Base-by-base conservation (phyloP, 2,797 vertebrate genomes). In the Falco biarmicus region DNA sequence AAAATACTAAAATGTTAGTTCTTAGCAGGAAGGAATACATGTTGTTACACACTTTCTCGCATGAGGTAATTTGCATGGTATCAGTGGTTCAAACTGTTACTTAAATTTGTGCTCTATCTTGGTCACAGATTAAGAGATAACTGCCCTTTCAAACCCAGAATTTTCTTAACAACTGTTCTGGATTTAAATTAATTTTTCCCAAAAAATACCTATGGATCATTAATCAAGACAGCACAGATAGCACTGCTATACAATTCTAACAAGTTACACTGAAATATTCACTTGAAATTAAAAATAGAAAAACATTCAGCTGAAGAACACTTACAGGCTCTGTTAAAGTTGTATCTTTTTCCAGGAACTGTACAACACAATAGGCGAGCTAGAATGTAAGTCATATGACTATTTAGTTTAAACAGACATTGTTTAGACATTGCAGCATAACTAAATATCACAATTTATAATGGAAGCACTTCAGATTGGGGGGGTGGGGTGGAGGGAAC, bases 341-440 rank as follows among this genome's bases (percentile, higher is more conserved):
- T 57, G 99, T 98, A 94, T 99, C 99, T 97, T 99, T 99, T 97
- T 99, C 99, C 98, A 99, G 98, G 98, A 99, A 99, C 98, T 99
- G 99, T 91, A 99, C 99, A 78, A 99, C 99, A 97, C 99, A 99
- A 98, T 99, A 99, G 71, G 99, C 99, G 86, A 99, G 98, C 99
- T 99, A 95, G 92, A 98, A 97, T 31, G 83, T 7, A 98, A 95
- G 96, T 80, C 83, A 91, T 56, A 93, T 2, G 10, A 60, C 95
- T 97, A 95, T 77, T 94, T 71, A 92, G 91, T 91, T 95, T 80
- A 66, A 91, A 82, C 43, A 92, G 73, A 89, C 61, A 87, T 11
- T 73, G 68, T 93, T 85, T 76, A 73, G 78, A 82, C 70, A 89
- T 15, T 31, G 85, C 68, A 96, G 73, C 70, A 39, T 89, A 70